Conservation (phyloP, 2,797 vertebrate genomes). For the Selene dorsalis region DNA sequence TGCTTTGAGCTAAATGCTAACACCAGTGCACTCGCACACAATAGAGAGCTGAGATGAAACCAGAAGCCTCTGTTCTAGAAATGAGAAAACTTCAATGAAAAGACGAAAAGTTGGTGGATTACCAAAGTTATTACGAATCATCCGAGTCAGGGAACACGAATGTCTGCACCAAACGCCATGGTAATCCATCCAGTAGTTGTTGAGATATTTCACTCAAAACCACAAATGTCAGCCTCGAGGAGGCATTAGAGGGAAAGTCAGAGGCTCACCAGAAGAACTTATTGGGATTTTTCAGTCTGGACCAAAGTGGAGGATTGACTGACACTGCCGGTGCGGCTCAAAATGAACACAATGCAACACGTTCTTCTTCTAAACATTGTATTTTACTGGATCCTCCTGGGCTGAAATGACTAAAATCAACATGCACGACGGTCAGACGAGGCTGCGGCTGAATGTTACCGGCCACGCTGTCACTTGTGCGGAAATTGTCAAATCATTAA, state of each 20-base stretch:
- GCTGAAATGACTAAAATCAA: neutral
- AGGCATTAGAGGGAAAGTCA: neutral
- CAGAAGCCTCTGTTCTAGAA: neutral
- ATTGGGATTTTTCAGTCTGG: neutral
- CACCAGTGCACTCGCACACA: neutral
- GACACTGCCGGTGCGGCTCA: neutral
- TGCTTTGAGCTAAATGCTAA: neutral
- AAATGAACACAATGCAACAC: neutral
- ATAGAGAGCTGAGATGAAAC: neutral
- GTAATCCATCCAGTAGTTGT: neutral
- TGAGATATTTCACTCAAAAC: neutral
- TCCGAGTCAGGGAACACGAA: neutral
- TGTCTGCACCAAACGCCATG: neutral
- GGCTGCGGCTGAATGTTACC: constrained; percentile 15
- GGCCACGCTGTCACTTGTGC: constrained; percentile 11
- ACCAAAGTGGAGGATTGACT: neutral
- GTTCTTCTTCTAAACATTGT: neutral
- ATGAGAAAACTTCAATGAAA: neutral
- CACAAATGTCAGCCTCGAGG: neutral
- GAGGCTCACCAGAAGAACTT: neutral
- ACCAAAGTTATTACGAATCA: neutral
- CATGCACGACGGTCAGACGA: constrained; percentile 14
- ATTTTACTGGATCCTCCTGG: neutral
- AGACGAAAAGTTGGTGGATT: neutral
- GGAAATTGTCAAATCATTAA: constrained; percentile 28